Percentiles rank a stretch among this genome's conserved stretches.
Evolutionary conservation across 1,140 invertebrate species (phyloP).

Genomic region (Orchesella cincta): DNA sequence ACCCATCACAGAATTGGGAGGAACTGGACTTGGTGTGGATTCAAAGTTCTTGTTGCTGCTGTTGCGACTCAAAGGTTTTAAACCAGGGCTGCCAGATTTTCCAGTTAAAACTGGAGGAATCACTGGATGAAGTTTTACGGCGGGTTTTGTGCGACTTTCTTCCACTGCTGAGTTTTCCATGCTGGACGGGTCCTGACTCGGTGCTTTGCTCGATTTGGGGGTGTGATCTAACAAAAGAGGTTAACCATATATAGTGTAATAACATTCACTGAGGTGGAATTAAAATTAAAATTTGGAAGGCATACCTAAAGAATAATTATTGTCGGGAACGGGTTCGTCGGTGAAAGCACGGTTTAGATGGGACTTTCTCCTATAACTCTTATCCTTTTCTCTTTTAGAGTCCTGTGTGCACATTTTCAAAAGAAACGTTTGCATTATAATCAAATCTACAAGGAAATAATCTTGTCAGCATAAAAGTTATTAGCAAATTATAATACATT

Average conservation of each 20-base stretch:
- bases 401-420: slow-evolving; percentile 6
- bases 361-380: slow-evolving; percentile 67
- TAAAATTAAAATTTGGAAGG: too few relatives aligned
- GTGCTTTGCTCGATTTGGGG: neutral
- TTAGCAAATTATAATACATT: neutral
- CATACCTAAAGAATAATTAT: neutral
- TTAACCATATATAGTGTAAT: neutral
- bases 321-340: slow-evolving; percentile 59
- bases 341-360: slow-evolving; percentile 65
- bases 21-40: slow-evolving; percentile 22
- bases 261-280: too few relatives aligned
- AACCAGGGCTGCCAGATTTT: neutral
- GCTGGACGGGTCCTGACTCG: slow-evolving; percentile 8
- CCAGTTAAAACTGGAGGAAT: neutral
- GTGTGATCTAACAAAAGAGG: neutral
- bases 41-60: neutral
- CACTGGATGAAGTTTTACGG: neutral
- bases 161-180: slow-evolving; percentile 11
- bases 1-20: slow-evolving; percentile 4
- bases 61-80: neutral
- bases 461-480: neutral
- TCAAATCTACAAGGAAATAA: neutral
- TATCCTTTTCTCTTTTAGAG: slow-evolving; percentile 58
- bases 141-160: neutral
- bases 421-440: neutral